Conservation (phyloP, 2,797 vertebrate species). For the Valencia hispanica region DNA sequence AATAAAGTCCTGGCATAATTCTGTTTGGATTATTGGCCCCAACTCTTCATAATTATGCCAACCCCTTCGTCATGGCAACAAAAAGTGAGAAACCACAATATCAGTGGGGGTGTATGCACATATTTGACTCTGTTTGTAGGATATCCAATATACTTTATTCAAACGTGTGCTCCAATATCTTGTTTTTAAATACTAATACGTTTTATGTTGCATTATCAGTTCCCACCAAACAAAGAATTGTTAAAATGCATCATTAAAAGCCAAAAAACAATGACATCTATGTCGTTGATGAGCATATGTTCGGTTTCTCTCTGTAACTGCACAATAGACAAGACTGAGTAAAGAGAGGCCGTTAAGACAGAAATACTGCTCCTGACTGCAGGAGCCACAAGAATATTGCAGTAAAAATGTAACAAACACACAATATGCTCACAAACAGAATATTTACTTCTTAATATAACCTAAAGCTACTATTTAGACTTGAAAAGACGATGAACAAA, state of each 20-base stretch:
- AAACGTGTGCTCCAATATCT: not conserved
- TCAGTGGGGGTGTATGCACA: not conserved
- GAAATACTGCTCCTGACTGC: not conserved
- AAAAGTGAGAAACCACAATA: too few species aligned
- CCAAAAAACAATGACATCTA: not conserved
- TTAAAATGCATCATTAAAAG: not conserved
- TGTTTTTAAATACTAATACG: not conserved
- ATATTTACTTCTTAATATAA: slow-evolving; percentile 8
- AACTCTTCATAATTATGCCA: too few species aligned
- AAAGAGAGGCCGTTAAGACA: not conserved
- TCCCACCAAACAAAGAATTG: not conserved
- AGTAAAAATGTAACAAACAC: slow-evolving; percentile 11
- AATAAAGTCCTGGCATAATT: too few species aligned
- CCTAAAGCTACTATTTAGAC: not conserved
- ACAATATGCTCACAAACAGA: slow-evolving; percentile 8
- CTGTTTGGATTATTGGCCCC: too few species aligned
- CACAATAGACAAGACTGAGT: not conserved
- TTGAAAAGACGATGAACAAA: slow-evolving; percentile 54
- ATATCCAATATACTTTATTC: not conserved
- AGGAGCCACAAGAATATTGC: not conserved
- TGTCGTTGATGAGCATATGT: not conserved
- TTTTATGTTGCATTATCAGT: not conserved
- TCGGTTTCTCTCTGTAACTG: not conserved
- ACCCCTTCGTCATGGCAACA: too few species aligned
- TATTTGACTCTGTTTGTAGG: not conserved